A percentile compares a stretch with the other conserved stretches of the same genome.
These are phyloP conservation scores for Harmothoe impar DNA, from an alignment of 2,888 invertebrate genomes.

Conservation along the genomic window DNA sequence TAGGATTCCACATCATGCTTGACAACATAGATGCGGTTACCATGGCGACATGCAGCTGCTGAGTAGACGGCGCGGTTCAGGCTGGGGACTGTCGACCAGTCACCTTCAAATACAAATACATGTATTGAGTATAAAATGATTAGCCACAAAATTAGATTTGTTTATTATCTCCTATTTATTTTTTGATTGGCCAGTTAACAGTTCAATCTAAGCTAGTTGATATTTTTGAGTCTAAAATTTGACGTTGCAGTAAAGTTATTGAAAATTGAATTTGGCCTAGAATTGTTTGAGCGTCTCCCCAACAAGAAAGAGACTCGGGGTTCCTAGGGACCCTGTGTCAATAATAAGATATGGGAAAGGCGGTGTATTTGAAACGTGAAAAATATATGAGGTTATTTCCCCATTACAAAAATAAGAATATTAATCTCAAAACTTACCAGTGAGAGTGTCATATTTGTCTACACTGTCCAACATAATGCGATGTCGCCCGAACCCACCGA, in stretches of 20 bases:
- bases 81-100: constrained; percentile 49
- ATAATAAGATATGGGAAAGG: no score
- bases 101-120: constrained; percentile 23
- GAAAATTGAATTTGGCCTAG: no score
- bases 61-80: constrained; percentile 59
- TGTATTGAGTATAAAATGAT: no score
- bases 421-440: constrained; percentile 36
- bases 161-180: neutral
- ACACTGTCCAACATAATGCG: constrained; percentile 62
- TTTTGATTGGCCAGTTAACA: neutral
- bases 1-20: constrained; percentile 57
- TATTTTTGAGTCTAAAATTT: neutral
- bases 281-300: no score
- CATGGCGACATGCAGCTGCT: constrained; percentile 37
- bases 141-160: neutral
- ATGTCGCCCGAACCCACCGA: constrained; percentile 60
- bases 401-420: no score
- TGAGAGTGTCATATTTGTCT: constrained; percentile 42
- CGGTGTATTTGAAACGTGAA: no score
- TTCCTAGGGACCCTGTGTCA: neutral
- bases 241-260: no score
- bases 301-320: no score
- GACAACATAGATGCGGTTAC: constrained; percentile 56
- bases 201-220: neutral
- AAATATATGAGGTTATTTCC: no score